phyloP scores from a whole-genome alignment of 2,888 invertebrate genomes.

The Drosophila parthenogenetica region DNA sequence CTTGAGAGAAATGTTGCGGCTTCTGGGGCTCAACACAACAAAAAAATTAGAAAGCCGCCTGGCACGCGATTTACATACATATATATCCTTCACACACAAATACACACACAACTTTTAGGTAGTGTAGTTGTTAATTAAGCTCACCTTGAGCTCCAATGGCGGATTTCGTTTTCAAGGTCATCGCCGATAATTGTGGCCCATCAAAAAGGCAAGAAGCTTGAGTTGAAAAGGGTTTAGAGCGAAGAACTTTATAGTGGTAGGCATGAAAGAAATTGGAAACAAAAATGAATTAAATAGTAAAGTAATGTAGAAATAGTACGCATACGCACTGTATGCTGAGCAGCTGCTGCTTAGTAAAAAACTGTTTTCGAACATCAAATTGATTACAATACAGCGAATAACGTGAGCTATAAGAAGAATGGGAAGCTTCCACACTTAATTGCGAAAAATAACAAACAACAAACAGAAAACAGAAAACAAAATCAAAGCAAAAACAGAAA shows the following conservation, averaged over 20 bases:
- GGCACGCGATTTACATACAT: conserved; percentile 65
- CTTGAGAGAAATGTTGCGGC: conserved; percentile 16
- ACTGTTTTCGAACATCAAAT: conserved; percentile 10
- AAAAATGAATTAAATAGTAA: not conserved
- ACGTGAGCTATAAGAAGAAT: not conserved
- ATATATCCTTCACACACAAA: conserved; percentile 13
- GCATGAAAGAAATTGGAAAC: not conserved
- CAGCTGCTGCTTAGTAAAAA: conserved; percentile 10
- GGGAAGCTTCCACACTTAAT: conserved; percentile 12
- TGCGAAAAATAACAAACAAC: conserved; percentile 41
- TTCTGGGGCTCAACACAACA: conserved; percentile 15
- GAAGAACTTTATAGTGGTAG: not conserved
- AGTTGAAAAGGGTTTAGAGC: not conserved
- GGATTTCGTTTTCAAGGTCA: conserved; percentile 67
- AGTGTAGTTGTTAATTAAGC: conserved; percentile 72
- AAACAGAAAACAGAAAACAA: conserved; percentile 30
- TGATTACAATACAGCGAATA: conserved; percentile 11
- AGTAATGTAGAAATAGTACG: conserved; percentile 23
- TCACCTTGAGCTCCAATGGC: conserved; percentile 62
- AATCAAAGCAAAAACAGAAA: conserved; percentile 57
- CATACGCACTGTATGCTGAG: conserved; percentile 23
- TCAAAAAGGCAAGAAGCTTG: conserved; percentile 26
- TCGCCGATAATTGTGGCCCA: conserved; percentile 63
- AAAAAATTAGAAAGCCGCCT: conserved; percentile 41
- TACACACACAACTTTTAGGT: conserved; percentile 36